Base-by-base conservation (phyloP, 1,140 invertebrate genomes). In the Doryteuthis pealeii region DNA sequence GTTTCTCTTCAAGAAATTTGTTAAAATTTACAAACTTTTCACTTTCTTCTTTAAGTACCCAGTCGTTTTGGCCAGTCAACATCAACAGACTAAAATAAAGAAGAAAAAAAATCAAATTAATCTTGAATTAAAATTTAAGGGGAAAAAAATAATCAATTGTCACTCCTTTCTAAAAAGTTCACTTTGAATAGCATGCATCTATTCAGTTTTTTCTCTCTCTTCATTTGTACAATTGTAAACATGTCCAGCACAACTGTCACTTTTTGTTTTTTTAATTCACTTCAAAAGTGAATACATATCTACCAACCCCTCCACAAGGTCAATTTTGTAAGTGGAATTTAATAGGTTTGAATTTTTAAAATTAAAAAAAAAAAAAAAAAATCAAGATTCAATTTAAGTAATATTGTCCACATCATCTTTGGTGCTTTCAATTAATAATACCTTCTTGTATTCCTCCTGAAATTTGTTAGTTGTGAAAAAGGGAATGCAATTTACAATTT, bases 1-100 rank as follows among this genome's bases (percentile, higher is more conserved):
- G 35, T 40, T 10, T 40, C 10, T 40, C 35, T 40, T 40, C 35
- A 3, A 40, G 10, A 40, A 40, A 40, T 40, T 10, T 40, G 35
- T 10, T 3, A 10, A 3, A 40, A 40, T 40, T 40, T 10, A 5
- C 4, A 40, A 40, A 40, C 35, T 40, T 40, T 40, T 3, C 3
- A 3, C 3, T 5, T 5, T 5, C 10, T 40, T 40, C 35, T 40
- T 40, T 10, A 40, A 5, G 35, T 40, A 10, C 10, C 72, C 28
- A 79, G 35, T 30, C 62, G 71, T 65, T 75, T 77, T 30, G 83
- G 83, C 83, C 83, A 84, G 54, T 83, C 80, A 67, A 84, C 62
- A 65, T 83, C 78, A 6, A 84, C 81, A 76, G 81, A 74, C 80
- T 84, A 73, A 68, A 82, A 78, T 28, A 43, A 74, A 68, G 74